Conservation (phyloP, 2,888 invertebrate genomes). For the Drosophila subquinaria region DNA sequence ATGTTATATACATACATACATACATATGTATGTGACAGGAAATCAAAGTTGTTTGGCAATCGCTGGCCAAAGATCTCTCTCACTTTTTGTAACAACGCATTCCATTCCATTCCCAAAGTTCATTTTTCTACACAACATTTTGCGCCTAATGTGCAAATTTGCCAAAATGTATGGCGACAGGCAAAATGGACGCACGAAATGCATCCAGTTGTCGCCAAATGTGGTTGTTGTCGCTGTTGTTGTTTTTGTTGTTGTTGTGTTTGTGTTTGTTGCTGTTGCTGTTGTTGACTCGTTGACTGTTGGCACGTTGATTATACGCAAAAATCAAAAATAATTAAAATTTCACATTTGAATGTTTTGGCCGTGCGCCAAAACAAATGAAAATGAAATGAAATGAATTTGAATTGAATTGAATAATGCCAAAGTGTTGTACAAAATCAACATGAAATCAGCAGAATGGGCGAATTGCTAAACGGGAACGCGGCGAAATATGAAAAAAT, state of each 20-base stretch:
- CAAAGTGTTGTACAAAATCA: constrained; percentile 20
- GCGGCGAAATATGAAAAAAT: constrained; percentile 1
- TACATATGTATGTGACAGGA: background rate
- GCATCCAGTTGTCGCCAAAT: constrained; percentile 53
- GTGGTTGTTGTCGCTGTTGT: constrained; percentile 6
- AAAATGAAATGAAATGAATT: constrained; percentile 31
- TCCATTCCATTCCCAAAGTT: background rate
- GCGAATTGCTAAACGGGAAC: constrained; percentile 21
- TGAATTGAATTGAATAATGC: constrained; percentile 44
- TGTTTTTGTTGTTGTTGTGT: background rate
- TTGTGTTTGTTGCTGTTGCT: constrained; percentile 15
- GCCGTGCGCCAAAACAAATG: constrained; percentile 57
- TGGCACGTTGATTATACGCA: constrained; percentile 81
- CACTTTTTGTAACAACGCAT: constrained; percentile 1
- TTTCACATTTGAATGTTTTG: constrained; percentile 81
- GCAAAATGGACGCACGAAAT: constrained; percentile 60
- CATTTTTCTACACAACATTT: constrained; percentile 34
- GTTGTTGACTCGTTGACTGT: constrained; percentile 45
- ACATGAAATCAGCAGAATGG: constrained; percentile 15
- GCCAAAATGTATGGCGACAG: constrained; percentile 78
- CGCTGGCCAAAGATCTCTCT: constrained; percentile 25
- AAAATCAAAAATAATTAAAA: constrained; percentile 83
- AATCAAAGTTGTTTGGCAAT: constrained; percentile 19
- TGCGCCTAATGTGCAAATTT: constrained; percentile 79
- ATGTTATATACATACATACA: background rate